Evolutionary conservation across 2,113 vertebrate genomes (phyloP), one percentile per base, ranked within the genome.

Genomic region (Aegithalos caudatus): DNA sequence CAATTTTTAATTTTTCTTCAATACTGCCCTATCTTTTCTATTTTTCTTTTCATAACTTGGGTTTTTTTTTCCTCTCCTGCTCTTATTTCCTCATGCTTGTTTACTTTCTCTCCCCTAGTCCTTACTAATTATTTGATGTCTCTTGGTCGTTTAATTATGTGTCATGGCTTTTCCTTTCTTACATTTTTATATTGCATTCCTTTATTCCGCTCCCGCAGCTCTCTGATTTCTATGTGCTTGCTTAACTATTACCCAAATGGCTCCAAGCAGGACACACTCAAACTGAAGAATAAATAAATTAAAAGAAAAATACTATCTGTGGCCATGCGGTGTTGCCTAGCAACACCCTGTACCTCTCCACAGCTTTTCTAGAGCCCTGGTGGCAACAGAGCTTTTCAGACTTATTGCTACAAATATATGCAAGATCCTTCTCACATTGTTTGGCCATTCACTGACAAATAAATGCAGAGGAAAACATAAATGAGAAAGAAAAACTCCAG

Each of bases 201-300:
- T 92, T 82, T 90, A 64, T 87, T 96, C 67, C 60, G 56, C 58
- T 94, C 95, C 77, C 95, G 79, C 45, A 86, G 66, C 77, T 81
- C 86, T 93, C 88, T 69, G 80, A 86, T 88, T 95, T 95, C 71
- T 88, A 51, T 95, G 64, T 91, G 73, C 89, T 93, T 96, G 73
- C 42, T 92, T 97, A 95, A 93, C 91, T 95, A 95, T 92, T 95
- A 96, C 83, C 85, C 93, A 96, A 95, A 96, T 86, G 90, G 94
- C 82, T 93, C 69, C 90, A 97, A 94, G 88, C 84, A 97, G 93
- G 91, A 96, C 81, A 94, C 69, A 96, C 90, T 95, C 86, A 95
- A 94, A 96, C 91, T 61, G 74, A 95, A 94, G 95, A 97, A 97
- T 86, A 87, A 94, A 95, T 81, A 89, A 93, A 93, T 77, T 97